Conservation (phyloP, 2,113 vertebrate species). For the Ovibos moschatus region DNA sequence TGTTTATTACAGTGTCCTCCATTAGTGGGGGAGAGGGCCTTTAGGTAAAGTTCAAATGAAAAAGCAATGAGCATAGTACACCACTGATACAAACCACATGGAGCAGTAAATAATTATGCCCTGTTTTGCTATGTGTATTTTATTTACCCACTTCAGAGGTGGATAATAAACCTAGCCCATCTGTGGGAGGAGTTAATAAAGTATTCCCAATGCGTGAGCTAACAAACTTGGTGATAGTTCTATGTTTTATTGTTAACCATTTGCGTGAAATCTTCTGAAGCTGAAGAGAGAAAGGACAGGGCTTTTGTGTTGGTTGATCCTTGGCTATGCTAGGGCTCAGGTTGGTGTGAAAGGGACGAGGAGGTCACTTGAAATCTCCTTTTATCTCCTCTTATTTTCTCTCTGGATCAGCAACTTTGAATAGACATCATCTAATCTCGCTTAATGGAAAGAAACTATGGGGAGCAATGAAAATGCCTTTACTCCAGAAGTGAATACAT, state of each 20-base stretch:
- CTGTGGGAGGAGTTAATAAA: conserved; percentile 74
- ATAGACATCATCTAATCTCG: conserved; percentile 95
- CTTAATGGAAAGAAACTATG: conserved; percentile 88
- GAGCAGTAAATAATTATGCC: conserved; percentile 48
- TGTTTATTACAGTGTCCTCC: conserved; percentile 76
- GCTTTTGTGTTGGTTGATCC: conserved; percentile 92
- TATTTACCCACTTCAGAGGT: conserved; percentile 64
- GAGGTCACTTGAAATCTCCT: conserved; percentile 97
- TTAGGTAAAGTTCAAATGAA: conserved; percentile 69
- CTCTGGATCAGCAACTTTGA: conserved; percentile 96
- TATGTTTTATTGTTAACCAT: conserved; percentile 85
- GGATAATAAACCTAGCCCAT: conserved; percentile 38
- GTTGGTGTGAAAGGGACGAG: conserved; percentile 96
- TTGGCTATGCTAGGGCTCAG: conserved; percentile 92
- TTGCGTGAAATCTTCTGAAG: conserved; percentile 87
- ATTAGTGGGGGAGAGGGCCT: conserved; percentile 30
- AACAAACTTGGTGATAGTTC: conserved; percentile 77
- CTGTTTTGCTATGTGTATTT: conserved; percentile 37
- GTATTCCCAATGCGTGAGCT: conserved; percentile 76
- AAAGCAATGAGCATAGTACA: conserved; percentile 50
- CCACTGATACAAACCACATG: conserved; percentile 44
- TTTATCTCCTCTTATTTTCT: conserved; percentile 95
- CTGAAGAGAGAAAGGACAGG: conserved; percentile 88
- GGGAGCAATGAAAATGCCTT: conserved; percentile 82
- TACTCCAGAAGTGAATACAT: conserved; percentile 26